These are phyloP conservation scores for Epistrophella euchroma DNA, from an alignment of 2,888 invertebrate genomes.

Conservation along the genomic window DNA sequence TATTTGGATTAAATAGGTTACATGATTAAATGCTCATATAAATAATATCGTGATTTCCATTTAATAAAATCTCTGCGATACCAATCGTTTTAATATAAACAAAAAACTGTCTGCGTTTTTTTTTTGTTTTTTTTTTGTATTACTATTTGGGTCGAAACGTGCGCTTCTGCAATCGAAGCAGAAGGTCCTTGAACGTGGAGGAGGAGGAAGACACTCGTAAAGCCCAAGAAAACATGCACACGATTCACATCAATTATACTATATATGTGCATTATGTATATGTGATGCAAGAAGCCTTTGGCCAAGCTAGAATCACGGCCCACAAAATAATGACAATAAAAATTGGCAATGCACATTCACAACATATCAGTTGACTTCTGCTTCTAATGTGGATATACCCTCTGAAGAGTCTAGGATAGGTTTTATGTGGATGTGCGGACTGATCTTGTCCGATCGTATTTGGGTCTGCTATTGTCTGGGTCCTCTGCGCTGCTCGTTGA, in stretches of 20 bases:
- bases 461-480: slow-evolving; percentile 68
- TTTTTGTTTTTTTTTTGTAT: neutral
- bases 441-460: slow-evolving; percentile 68
- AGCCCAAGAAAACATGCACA: slow-evolving; percentile 20
- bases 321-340: slow-evolving; percentile 66
- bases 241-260: slow-evolving; percentile 59
- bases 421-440: slow-evolving; percentile 31
- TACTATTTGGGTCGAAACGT: slow-evolving; percentile 52
- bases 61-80: slow-evolving; percentile 45
- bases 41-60: slow-evolving; percentile 1
- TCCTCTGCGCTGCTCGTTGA: neutral
- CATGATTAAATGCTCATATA: slow-evolving; percentile 19
- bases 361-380: slow-evolving; percentile 54
- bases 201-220: neutral
- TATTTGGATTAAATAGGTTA: slow-evolving; percentile 3
- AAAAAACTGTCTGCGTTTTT: neutral
- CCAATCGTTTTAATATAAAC: neutral
- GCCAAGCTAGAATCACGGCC: slow-evolving; percentile 35
- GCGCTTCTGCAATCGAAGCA: slow-evolving; percentile 17
- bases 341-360: slow-evolving; percentile 56
- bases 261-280: neutral
- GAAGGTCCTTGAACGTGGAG: slow-evolving; percentile 22
- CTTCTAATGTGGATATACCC: slow-evolving; percentile 57
- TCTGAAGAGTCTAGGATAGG: slow-evolving; percentile 5
- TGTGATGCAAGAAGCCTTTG: slow-evolving; percentile 10